Conservation (phyloP, 2,797 vertebrate species). For the Paguma larvata region DNA sequence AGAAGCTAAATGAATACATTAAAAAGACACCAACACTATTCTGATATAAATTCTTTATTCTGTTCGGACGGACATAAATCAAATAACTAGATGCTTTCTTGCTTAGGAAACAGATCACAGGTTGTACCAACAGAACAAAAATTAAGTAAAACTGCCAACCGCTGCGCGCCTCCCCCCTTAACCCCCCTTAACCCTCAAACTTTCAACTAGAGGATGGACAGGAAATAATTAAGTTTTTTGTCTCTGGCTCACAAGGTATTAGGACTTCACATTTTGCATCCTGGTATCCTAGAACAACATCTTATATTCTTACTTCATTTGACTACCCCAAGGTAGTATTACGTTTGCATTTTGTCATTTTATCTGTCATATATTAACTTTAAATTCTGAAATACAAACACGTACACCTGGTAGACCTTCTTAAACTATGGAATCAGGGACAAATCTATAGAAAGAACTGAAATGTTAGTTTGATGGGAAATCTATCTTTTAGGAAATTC, state of each 20-base stretch:
- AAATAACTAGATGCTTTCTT: neutral
- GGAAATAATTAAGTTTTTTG: neutral
- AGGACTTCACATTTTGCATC: neutral
- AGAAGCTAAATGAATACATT: slow-evolving; percentile 1
- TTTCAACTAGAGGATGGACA: neutral
- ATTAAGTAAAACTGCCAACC: neutral
- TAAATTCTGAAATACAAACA: slow-evolving; percentile 4
- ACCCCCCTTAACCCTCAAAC: neutral
- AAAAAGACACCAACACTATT: neutral
- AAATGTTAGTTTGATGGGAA: slow-evolving; percentile 56
- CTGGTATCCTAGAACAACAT: neutral
- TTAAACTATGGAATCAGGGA: slow-evolving; percentile 18
- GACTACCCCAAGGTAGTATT: neutral
- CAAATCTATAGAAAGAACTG: neutral
- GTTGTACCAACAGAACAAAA: neutral
- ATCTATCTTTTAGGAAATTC: slow-evolving; percentile 58
- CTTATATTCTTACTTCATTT: slow-evolving; percentile 3
- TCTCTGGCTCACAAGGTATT: neutral
- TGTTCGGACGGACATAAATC: neutral
- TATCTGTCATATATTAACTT: neutral
- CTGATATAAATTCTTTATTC: neutral
- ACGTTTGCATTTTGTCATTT: neutral
- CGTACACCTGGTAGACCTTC: neutral
- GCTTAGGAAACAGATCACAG: neutral
- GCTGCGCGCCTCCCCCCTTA: neutral